Conservation (phyloP, 2,113 vertebrate genomes). For the Bettongia penicillata region DNA sequence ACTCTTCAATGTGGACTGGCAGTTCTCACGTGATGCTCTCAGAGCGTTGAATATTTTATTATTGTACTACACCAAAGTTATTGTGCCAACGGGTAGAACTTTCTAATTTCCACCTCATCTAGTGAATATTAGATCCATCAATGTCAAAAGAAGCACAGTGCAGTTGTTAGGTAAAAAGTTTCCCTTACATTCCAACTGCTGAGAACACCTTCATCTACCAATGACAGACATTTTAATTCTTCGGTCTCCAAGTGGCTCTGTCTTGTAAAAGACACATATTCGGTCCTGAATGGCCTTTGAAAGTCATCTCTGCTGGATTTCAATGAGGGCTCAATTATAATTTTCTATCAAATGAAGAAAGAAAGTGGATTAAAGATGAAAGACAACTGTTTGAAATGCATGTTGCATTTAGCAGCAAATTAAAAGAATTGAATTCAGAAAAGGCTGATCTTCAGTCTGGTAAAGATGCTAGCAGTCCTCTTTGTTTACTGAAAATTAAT, state of each 20-base stretch:
- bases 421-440: constrained; percentile 49
- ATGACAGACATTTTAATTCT: constrained; percentile 66
- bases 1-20: constrained; percentile 16
- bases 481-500: constrained; percentile 78
- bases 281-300: constrained; percentile 59
- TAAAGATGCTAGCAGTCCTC: constrained; percentile 71
- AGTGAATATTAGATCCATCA: constrained; percentile 43
- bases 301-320: constrained; percentile 60
- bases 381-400: constrained; percentile 74
- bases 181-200: constrained; percentile 49
- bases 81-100: constrained; percentile 54
- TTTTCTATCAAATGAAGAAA: constrained; percentile 60
- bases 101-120: constrained; percentile 64
- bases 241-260: constrained; percentile 53
- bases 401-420: constrained; percentile 58
- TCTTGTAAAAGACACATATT: constrained; percentile 61
- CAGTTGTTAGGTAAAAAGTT: constrained; percentile 62
- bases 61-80: constrained; percentile 61
- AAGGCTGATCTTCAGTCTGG: constrained; percentile 65
- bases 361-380: constrained; percentile 63
- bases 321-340: constrained; percentile 65
- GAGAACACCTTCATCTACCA: constrained; percentile 61
- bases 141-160: constrained; percentile 22
- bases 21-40: constrained; percentile 60
- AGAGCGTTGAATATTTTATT: constrained; percentile 68